These are phyloP conservation scores for Philereme transversata DNA, from an alignment of 2,888 invertebrate species.

Conservation along the genomic window DNA sequence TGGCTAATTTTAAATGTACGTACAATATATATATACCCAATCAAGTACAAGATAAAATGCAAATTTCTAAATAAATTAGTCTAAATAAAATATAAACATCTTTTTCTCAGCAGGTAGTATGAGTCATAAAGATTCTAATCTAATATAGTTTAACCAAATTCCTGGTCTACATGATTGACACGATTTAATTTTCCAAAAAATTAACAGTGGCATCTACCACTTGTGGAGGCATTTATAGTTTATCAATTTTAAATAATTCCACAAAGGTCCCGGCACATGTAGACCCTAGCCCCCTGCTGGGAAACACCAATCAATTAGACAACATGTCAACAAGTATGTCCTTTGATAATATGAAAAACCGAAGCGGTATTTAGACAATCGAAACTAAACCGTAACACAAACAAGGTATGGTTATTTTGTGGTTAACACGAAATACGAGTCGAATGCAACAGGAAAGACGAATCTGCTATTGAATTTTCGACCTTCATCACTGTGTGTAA, in stretches of 20 bases:
- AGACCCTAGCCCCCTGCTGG: slow-evolving; percentile 75
- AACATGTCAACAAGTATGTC: slow-evolving; percentile 84
- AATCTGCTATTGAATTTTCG: slow-evolving; percentile 48
- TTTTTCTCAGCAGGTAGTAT: neutral
- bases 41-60: too few relatives aligned
- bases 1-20: too few relatives aligned
- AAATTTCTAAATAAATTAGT: too few relatives aligned
- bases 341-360: slow-evolving; percentile 72
- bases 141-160: slow-evolving; percentile 22
- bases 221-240: slow-evolving; percentile 77
- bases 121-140: slow-evolving; percentile 36
- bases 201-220: slow-evolving; percentile 79
- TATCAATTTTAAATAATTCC: slow-evolving; percentile 81
- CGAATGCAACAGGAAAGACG: slow-evolving; percentile 43
- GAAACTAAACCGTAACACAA: slow-evolving; percentile 70
- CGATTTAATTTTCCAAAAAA: slow-evolving; percentile 55
- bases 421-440: slow-evolving; percentile 49
- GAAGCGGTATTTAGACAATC: slow-evolving; percentile 50
- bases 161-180: slow-evolving; percentile 53
- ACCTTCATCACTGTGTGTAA: slow-evolving; percentile 27
- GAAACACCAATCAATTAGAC: slow-evolving; percentile 83
- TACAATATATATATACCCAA: too few relatives aligned
- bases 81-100: too few relatives aligned
- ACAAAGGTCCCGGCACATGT: slow-evolving; percentile 77
- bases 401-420: slow-evolving; percentile 62